Evolutionary conservation across 2,888 invertebrate genomes (phyloP), one percentile per base, ranked within the genome.

Genomic region (Tineola bisselliella): DNA sequence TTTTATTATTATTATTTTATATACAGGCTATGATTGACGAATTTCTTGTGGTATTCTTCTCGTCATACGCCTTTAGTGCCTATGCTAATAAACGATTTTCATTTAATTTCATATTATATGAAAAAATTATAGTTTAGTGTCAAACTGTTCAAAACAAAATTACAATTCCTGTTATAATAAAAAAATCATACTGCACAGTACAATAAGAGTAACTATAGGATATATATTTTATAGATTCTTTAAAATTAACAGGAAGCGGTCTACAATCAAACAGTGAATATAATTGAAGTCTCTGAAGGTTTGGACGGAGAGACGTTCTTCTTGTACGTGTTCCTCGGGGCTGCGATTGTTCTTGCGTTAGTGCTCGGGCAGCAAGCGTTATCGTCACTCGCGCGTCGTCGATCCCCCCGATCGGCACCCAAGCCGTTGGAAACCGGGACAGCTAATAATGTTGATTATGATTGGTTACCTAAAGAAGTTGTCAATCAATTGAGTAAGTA

Each of bases 261-360:
- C 2, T 99, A 95, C 90, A 99, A 99, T 79, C 97, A 99, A 84
- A 99, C 99, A 0, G 90, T 99, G 31, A 95, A 95, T 81, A 95
- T 99, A 62, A 91, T 96, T 3, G 99, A 99, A 82, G 89, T 99
- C 44, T 98, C 99, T 67, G 97, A 98, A 80, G 98, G 98, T 61
- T 88, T 99, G 63, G 99, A 99, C 77, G 97, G 98, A 18, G 99
- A 99, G 89, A 99, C 98, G 18, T 96, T 99, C 89, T 99, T 99
- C 92, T 88, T 99, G 67, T 99, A 99, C 75, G 90, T 99, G 62
- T 94, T 99, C 87, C 89, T 99, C 64, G 95, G 94, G 17, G 98
- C 97, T 2, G 92, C 96, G 62, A 92, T 92, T 60, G 94, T 98
- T 59, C 87, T 99, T 59, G 88, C 95, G 8, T 86, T 98, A 62